Conservation (phyloP, 2,888 invertebrate species). For the Lycaena phlaeas region DNA sequence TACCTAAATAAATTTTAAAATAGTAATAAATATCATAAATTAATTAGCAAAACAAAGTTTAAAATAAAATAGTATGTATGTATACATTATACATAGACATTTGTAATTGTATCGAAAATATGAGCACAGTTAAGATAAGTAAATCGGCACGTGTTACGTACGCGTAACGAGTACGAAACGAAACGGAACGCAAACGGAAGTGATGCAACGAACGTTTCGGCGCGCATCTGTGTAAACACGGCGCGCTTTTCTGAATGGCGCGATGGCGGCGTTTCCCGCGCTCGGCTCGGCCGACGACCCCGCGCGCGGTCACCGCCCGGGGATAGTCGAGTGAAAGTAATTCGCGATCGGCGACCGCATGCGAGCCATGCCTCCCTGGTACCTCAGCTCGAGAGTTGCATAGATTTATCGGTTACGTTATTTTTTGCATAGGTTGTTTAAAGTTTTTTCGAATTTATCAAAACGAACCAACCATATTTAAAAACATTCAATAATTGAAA, state of each 20-base stretch:
- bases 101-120: background rate
- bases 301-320: conserved; percentile 60
- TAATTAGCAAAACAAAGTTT: no score
- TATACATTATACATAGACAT: no score
- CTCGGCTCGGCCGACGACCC: conserved; percentile 59
- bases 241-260: conserved; percentile 68
- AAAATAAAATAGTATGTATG: no score
- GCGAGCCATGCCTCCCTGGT: conserved; percentile 57
- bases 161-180: no score
- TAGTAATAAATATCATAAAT: no score
- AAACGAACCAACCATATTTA: no score
- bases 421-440: no score
- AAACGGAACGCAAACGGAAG: conserved; percentile 68
- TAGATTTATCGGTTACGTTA: no score
- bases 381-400: no score
- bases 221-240: conserved; percentile 71
- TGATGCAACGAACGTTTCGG: conserved; percentile 70
- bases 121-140: conserved; percentile 28
- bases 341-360: conserved; percentile 62
- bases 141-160: conserved; percentile 47
- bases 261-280: conserved; percentile 61
- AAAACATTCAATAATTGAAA: no score
- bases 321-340: conserved; percentile 71
- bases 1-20: no score
- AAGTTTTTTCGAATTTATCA: no score